These are phyloP conservation scores for Apocheima hispidaria DNA, from an alignment of 2,888 invertebrate genomes.

Conservation along the genomic window DNA sequence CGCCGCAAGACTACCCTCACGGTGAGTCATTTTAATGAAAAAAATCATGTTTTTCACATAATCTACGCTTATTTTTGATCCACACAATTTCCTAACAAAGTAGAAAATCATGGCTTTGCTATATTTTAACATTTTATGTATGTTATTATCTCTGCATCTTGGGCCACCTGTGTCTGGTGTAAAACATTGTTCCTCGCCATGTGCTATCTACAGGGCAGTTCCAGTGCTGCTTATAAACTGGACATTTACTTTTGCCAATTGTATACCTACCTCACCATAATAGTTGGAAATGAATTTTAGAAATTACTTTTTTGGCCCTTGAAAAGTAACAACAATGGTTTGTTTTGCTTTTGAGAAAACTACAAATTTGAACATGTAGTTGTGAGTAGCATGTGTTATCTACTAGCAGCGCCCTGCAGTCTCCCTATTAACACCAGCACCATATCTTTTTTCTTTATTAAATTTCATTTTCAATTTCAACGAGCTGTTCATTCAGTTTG, in stretches of 20 bases:
- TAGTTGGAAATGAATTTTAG: background rate
- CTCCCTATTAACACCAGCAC: too few species aligned
- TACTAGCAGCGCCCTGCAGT: background rate
- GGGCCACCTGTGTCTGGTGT: conserved; percentile 4
- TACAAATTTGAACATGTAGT: background rate
- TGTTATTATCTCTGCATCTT: conserved; percentile 12
- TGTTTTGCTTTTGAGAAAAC: background rate
- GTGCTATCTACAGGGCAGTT: conserved; percentile 4
- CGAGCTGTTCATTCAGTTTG: too few species aligned
- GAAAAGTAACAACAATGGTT: background rate
- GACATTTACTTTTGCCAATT: background rate
- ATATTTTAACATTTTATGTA: background rate
- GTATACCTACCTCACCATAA: background rate
- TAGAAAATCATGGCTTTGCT: background rate
- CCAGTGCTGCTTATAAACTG: conserved; percentile 13
- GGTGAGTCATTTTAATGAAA: conserved; percentile 71
- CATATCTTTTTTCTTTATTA: too few species aligned
- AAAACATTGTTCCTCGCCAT: conserved; percentile 15
- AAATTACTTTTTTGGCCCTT: background rate
- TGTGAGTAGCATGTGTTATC: background rate
- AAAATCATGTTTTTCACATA: conserved; percentile 57
- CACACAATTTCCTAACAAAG: background rate
- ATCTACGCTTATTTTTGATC: conserved; percentile 1
- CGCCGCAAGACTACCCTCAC: conserved; percentile 81
- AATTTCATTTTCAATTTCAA: too few species aligned